Evolutionary conservation across 92 coral and sea anemone genomes (phyloP), one percentile per base, ranked within the genome.

Genomic region (Paragorgia papillata): DNA sequence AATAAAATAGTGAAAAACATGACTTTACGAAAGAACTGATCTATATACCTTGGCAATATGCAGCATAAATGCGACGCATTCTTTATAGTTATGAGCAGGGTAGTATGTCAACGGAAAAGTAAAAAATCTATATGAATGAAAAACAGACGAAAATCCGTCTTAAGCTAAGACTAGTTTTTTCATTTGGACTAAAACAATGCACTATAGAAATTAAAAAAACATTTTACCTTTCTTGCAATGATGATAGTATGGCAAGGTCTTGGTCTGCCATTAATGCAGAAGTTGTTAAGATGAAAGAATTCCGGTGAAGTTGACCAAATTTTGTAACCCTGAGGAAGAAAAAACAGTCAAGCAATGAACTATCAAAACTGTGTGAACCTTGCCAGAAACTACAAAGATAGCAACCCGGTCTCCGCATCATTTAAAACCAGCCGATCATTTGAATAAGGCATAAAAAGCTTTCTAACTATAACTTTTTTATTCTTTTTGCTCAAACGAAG

Each of bases 221-320:
- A 3, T 24, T 39, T 9, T 77, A 88, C 97, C 97, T 91, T 84
- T 73, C 84, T 79, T 95, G 97, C 40, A 95, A 81, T 21, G 83
- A 82, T 26, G 86, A 46, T 32, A 91, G 65, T 18, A 66, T 67
- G 51, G 80, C 76, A 48, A 89, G 63, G 69, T 95, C 86, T 27
- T 57, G 22, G 3, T 76, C 62, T 25, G 84, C 79, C 87, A 86
- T 87, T 15, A 53, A 56, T 79, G 92, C 57, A 18, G 89, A 82
- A 17, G 79, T 61, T 46, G 78, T 82, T 57, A 95, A 77, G 53
- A 86, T 88, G 58, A 82, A 95, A 66, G 90, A 86, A 69, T 90
- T 88, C 50, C 97, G 83, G 68, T 95, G 99, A 44, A 95, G 60
- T 74, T 95, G 99, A 28, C 82, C 84, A 50, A 95, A 79, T 75